These are phyloP conservation scores for Lasioglossum lativentre DNA, from an alignment of 2,888 invertebrate species.

Conservation along the genomic window DNA sequence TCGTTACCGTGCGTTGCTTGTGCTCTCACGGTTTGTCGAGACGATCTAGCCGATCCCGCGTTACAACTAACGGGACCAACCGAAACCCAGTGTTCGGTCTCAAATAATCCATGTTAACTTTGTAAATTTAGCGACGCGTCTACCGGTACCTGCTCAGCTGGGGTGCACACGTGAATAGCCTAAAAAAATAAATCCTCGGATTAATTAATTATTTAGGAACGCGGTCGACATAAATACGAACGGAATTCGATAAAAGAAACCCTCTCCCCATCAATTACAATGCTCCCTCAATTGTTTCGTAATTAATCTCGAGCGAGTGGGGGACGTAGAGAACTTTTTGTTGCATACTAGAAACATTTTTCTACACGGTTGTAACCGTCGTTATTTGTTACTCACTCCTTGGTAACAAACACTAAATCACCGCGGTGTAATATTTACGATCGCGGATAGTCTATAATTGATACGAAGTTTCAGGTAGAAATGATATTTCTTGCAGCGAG, in stretches of 20 bases:
- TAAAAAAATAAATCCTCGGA: not conserved
- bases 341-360: not conserved
- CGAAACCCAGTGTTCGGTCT: not conserved
- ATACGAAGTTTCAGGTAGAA: constrained; percentile 43
- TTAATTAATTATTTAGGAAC: not conserved
- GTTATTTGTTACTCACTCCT: not conserved
- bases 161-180: not conserved
- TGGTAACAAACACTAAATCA: constrained; percentile 11
- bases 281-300: not conserved
- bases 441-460: constrained; percentile 11
- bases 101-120: not conserved
- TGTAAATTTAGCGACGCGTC: not conserved
- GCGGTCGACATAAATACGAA: not conserved
- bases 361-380: not conserved
- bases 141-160: not conserved
- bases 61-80: not conserved
- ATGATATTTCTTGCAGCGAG: constrained; percentile 45
- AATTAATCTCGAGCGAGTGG: not conserved
- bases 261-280: not conserved
- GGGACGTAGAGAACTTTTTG: not conserved
- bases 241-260: too few species aligned
- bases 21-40: not conserved
- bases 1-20: constrained; percentile 24
- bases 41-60: not conserved
- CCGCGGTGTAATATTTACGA: constrained; percentile 28